Percentiles rank a stretch among this genome's conserved stretches.
Evolutionary conservation across 2,113 vertebrate species (phyloP).

Genomic region (Peromyscus californicus): DNA sequence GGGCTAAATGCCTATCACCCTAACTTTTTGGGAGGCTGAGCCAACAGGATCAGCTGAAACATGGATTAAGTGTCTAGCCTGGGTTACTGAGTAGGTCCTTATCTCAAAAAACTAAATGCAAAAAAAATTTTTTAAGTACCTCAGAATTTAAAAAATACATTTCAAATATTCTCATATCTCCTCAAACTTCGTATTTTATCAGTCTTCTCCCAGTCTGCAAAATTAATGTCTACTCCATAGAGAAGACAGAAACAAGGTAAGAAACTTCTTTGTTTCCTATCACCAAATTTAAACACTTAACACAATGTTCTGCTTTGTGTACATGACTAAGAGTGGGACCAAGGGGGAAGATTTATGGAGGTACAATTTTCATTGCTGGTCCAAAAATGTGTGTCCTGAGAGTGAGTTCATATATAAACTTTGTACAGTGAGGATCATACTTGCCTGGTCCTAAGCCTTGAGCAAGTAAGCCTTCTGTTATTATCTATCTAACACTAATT

Average conservation of each 20-base stretch:
- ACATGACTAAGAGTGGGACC: neutral
- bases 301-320: neutral
- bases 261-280: neutral
- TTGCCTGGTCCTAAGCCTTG: neutral
- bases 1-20: neutral
- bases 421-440: neutral
- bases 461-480: neutral
- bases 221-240: neutral
- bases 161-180: neutral
- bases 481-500: neutral
- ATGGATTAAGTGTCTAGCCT: neutral
- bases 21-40: neutral
- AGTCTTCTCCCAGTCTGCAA: neutral
- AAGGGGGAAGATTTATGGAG: neutral
- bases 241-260: neutral
- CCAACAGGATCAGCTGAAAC: neutral
- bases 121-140: neutral
- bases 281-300: neutral
- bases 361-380: neutral
- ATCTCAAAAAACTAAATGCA: neutral
- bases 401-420: neutral
- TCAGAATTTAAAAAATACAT: neutral
- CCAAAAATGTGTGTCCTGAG: neutral
- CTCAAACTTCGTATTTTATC: neutral
- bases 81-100: neutral